A percentile compares a stretch with the other conserved stretches of the same genome.
Conservation (phyloP, 2,113 vertebrate genomes). For the Rostratula benghalensis region DNA sequence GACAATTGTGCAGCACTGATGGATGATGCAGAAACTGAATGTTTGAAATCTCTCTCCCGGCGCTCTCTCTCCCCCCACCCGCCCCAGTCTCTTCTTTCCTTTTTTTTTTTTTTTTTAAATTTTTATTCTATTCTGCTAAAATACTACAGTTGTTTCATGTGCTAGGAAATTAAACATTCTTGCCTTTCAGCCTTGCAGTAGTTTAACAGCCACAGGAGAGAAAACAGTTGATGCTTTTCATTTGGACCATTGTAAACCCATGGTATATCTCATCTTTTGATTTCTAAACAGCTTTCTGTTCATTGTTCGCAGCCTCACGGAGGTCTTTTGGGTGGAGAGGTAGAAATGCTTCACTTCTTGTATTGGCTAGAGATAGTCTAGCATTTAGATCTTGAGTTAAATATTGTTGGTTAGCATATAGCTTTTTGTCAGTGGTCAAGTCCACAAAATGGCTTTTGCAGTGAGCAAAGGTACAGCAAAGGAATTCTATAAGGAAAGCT, state of each 20-base stretch:
- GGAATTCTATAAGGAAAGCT: constrained; percentile 1
- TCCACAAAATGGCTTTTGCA: constrained; percentile 56
- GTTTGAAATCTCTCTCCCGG: background rate
- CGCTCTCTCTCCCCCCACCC: fast-evolving
- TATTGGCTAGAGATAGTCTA: constrained; percentile 84
- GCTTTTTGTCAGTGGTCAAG: constrained; percentile 77
- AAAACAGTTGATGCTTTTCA: constrained; percentile 48
- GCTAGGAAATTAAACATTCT: constrained; percentile 35
- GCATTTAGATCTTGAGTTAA: constrained; percentile 67
- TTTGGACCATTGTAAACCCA: constrained; percentile 61
- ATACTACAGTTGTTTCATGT: background rate
- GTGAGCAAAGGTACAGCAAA: constrained; percentile 43
- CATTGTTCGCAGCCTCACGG: constrained; percentile 90
- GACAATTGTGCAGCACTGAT: background rate
- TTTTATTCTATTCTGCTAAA: background rate
- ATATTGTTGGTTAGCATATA: constrained; percentile 42
- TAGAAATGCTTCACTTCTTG: constrained; percentile 85
- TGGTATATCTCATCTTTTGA: constrained; percentile 54
- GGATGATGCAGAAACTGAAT: background rate
- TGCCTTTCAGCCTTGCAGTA: constrained; percentile 38
- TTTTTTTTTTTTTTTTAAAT: background rate
- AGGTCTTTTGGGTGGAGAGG: constrained; percentile 94
- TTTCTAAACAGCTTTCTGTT: constrained; percentile 78
- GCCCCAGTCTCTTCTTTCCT: background rate
- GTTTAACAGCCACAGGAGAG: background rate